A percentile compares a stretch with the other conserved stretches of the same genome.
Conservation (phyloP, 2,888 invertebrate genomes). For the Liopterus haemorrhoidalis region DNA sequence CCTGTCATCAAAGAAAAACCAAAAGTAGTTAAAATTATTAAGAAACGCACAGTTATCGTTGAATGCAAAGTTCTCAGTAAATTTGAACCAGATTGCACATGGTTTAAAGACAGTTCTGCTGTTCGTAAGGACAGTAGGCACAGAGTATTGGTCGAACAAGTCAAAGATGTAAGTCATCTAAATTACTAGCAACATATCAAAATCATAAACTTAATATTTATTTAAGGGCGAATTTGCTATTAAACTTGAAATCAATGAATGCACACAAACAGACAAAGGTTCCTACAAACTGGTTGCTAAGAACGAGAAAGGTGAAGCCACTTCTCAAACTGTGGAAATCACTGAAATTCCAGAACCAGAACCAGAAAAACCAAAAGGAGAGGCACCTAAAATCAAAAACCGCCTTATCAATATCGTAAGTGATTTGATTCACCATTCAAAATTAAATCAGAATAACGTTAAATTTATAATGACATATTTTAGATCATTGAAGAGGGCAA, state of each 20-base stretch:
- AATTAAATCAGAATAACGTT: not conserved
- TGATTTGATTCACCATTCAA: slow-evolving; percentile 30
- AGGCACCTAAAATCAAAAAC: slow-evolving; percentile 74
- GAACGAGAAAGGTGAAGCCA: slow-evolving; percentile 89
- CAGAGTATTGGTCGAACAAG: slow-evolving; percentile 69
- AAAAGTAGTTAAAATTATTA: slow-evolving; percentile 83
- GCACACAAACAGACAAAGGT: slow-evolving; percentile 76
- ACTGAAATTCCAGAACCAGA: slow-evolving; percentile 73
- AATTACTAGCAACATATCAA: slow-evolving; percentile 3
- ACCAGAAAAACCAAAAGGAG: slow-evolving; percentile 68
- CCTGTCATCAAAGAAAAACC: slow-evolving; percentile 92
- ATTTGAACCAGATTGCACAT: slow-evolving; percentile 87
- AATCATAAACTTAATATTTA: slow-evolving; percentile 4
- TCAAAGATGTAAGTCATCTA: slow-evolving; percentile 60
- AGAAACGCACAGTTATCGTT: slow-evolving; percentile 87
- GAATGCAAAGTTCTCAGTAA: slow-evolving; percentile 91
- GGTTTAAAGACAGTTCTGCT: slow-evolving; percentile 82
- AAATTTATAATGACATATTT: slow-evolving; percentile 27
- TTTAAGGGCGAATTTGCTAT: slow-evolving; percentile 80
- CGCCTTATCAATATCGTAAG: slow-evolving; percentile 70
- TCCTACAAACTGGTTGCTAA: slow-evolving; percentile 84
- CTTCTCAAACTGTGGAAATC: slow-evolving; percentile 81
- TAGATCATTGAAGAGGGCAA: slow-evolving; percentile 66
- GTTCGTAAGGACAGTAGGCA: slow-evolving; percentile 73
- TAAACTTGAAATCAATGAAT: slow-evolving; percentile 82